Evolutionary conservation across 2,888 invertebrate species (phyloP).

Genomic region (Apamea sordens): DNA sequence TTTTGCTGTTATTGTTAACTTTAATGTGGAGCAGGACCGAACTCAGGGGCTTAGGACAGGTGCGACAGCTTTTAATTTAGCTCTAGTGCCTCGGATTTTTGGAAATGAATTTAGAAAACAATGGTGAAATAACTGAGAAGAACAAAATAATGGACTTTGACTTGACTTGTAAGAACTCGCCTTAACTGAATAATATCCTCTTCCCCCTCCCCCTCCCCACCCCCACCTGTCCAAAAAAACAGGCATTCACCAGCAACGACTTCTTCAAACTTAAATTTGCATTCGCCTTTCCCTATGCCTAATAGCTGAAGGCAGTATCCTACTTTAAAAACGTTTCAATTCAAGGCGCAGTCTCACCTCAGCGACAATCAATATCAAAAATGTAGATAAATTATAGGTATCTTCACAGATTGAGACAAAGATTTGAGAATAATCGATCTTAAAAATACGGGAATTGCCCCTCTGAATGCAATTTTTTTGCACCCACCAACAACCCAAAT

Average conservation of each 20-base stretch:
- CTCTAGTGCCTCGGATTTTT: too few relatives aligned
- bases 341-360: too few relatives aligned
- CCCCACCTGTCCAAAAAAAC: too few relatives aligned
- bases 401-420: not conserved
- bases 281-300: not conserved
- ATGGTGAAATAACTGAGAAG: too few relatives aligned
- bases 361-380: not conserved
- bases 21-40: conserved; percentile 20
- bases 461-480: not conserved
- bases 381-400: too few relatives aligned
- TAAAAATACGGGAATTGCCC: not conserved
- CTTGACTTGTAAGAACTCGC: too few relatives aligned
- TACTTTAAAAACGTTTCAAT: not conserved
- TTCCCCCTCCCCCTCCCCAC: too few relatives aligned
- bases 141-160: too few relatives aligned
- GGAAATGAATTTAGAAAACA: too few relatives aligned
- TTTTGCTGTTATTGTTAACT: conserved; percentile 51
- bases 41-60: not conserved
- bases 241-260: not conserved
- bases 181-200: too few relatives aligned
- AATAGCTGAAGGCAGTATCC: not conserved
- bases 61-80: not conserved
- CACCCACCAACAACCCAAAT: conserved; percentile 22
- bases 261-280: not conserved
- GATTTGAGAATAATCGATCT: not conserved